A percentile compares a stretch with the other conserved stretches of the same genome.
Conservation (phyloP, 2,888 invertebrate species). For the Nasonia oneida region DNA sequence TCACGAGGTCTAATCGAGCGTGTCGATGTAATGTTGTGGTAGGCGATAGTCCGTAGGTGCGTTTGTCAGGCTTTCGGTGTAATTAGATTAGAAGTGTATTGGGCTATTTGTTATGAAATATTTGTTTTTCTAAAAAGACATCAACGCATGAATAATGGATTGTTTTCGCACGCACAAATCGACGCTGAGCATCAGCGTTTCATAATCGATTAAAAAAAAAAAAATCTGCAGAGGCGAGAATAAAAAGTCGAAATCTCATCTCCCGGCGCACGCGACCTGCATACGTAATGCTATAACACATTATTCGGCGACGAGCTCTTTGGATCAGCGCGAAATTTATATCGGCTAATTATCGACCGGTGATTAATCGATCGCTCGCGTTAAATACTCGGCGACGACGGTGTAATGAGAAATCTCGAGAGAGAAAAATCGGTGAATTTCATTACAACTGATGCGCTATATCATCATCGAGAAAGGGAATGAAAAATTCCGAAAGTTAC, state of each 20-base stretch:
- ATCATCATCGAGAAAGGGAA: too few species aligned
- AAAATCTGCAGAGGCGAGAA: neutral
- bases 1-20: conserved; percentile 68
- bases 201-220: neutral
- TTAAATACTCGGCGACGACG: conserved; percentile 33
- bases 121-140: neutral
- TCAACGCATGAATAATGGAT: neutral
- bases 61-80: neutral
- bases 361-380: conserved; percentile 68
- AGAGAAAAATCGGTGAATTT: neutral
- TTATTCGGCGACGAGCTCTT: conserved; percentile 8
- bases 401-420: neutral
- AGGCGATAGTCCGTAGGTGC: too few species aligned
- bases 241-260: conserved; percentile 10
- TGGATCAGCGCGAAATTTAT: conserved; percentile 71
- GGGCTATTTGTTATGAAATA: neutral
- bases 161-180: conserved; percentile 39
- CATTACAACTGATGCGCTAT: neutral
- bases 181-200: conserved; percentile 33
- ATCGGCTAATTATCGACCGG: conserved; percentile 72
- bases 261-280: neutral
- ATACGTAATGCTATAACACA: neutral
- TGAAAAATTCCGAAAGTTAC: conserved; percentile 49
- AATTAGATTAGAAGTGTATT: conserved; percentile 23
- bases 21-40: conserved; percentile 58